A percentile compares a stretch with the other conserved stretches of the same genome.
These are phyloP conservation scores for Gila robusta DNA, from an alignment of 2,797 vertebrate genomes.

Conservation along the genomic window DNA sequence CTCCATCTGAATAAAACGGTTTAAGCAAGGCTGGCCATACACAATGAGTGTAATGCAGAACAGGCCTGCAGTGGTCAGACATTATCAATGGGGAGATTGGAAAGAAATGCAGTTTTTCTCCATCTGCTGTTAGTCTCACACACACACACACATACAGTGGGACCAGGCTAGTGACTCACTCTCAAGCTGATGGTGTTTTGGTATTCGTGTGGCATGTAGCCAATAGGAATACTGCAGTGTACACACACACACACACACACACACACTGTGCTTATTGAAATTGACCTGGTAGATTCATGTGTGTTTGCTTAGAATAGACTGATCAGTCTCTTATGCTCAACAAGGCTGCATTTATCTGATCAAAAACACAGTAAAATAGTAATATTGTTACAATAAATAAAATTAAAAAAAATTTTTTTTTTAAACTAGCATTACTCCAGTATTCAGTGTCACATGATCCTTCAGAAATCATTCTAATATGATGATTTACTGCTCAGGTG, in stretches of 20 bases:
- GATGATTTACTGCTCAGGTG: neutral
- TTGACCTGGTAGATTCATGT: neutral
- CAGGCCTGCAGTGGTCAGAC: neutral
- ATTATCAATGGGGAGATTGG: neutral
- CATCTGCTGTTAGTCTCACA: conserved; percentile 41
- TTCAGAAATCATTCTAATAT: neutral
- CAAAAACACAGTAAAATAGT: neutral
- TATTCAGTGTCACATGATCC: too few species aligned
- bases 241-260: conserved; percentile 26
- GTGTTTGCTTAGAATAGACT: neutral
- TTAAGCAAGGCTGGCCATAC: conserved; percentile 12
- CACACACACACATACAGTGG: conserved; percentile 22
- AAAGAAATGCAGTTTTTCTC: conserved; percentile 22
- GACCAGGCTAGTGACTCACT: conserved; percentile 50
- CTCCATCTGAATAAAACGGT: neutral
- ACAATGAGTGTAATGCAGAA: neutral
- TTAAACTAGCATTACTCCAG: too few species aligned
- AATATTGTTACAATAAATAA: neutral
- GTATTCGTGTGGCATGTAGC: conserved; percentile 65
- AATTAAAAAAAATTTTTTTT: too few species aligned
- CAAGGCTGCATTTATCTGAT: neutral
- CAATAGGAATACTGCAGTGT: conserved; percentile 62
- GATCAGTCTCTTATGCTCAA: neutral
- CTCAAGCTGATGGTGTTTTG: conserved; percentile 54
- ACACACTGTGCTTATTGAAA: too few species aligned